Base-by-base conservation (phyloP, 2,113 vertebrate species). In the Pseudolaguvia tuberculata region DNA sequence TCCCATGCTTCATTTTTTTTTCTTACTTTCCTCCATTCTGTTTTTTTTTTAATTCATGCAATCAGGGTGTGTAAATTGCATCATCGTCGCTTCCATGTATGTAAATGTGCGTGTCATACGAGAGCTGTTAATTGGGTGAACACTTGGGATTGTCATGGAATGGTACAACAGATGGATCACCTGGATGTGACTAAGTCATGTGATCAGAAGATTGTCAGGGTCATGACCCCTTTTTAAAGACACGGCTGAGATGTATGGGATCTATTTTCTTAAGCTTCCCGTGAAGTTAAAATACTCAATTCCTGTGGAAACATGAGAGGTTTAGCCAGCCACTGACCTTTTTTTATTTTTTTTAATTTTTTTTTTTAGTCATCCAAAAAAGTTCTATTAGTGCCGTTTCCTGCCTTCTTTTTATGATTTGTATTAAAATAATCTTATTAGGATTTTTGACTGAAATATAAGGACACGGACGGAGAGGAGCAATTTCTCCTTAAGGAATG, bases 201-300 rank as follows among this genome's bases (percentile, higher is more conserved):
- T 20, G 51, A 67, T 66, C 25, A 45, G 12, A 15, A 56, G 27
- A 68, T 81, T 75, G 3, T 83, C 75, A 80, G 76, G 73, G 83
- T 81, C 81, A 63, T 67, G 52, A 5, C 67, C 66, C 20, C 50
- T 61, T 42, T 69, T 42, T 42, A 52, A 73, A 73, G 39, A 13
- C 35, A 72, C 3, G 53, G 21, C 62, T 14, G 14, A 67, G 63
- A 27, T 67, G 45, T 67, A 67, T 50, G 45, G 39, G 45, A 67
- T 67, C 66, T 56, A 20, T 56, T 66, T 66, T 47, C 27, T 66
- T 56, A 56, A 56, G 51, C 39, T 74, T 53, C n/a, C 72, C 53
- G 48, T 75, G 51, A 66, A 56, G 35, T 45, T 15, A 27, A 72
- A 61, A 61, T 48, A 18, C 70, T 29, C 35, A 27, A 21, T 57